These are phyloP conservation scores for Vanessa cardui DNA, from an alignment of 2,888 invertebrate genomes.

Conservation along the genomic window DNA sequence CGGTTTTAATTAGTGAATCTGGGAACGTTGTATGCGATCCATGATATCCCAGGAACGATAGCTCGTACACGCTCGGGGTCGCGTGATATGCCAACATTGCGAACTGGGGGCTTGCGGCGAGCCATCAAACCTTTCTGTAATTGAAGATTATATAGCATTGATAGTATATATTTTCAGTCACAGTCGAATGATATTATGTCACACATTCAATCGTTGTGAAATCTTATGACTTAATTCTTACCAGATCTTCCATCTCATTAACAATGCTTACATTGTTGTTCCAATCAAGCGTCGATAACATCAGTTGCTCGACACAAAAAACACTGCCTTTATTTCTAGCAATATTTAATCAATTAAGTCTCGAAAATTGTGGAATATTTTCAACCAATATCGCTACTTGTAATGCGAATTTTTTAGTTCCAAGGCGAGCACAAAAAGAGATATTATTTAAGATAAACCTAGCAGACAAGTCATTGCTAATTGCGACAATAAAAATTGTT, in stretches of 20 bases:
- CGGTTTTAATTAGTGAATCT: constrained; percentile 38
- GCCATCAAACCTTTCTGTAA: neutral
- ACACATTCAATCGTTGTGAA: neutral
- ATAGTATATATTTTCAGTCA: neutral
- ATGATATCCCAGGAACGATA: constrained; percentile 51
- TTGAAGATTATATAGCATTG: neutral
- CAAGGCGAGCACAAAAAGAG: constrained; percentile 33
- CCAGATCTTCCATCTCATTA: constrained; percentile 4
- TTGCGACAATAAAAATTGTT: constrained; percentile 60
- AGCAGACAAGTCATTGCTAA: constrained; percentile 55
- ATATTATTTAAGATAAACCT: constrained; percentile 40
- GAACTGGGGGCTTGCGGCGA: constrained; percentile 44
- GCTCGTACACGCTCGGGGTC: constrained; percentile 53
- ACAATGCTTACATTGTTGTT: constrained; percentile 4
- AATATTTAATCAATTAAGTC: constrained; percentile 4
- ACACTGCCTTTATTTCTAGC: neutral
- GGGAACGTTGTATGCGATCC: constrained; percentile 26
- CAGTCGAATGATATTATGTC: neutral
- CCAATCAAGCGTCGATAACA: neutral
- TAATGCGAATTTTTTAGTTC: constrained; percentile 34
- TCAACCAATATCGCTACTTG: constrained; percentile 32
- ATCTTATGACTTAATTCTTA: neutral
- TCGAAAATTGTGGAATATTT: constrained; percentile 19
- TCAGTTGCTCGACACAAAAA: constrained; percentile 15
- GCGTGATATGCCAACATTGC: constrained; percentile 73